A percentile compares a stretch with the other conserved stretches of the same genome.
Evolutionary conservation across 2,888 invertebrate genomes (phyloP).

Genomic region (Elmis aenea): DNA sequence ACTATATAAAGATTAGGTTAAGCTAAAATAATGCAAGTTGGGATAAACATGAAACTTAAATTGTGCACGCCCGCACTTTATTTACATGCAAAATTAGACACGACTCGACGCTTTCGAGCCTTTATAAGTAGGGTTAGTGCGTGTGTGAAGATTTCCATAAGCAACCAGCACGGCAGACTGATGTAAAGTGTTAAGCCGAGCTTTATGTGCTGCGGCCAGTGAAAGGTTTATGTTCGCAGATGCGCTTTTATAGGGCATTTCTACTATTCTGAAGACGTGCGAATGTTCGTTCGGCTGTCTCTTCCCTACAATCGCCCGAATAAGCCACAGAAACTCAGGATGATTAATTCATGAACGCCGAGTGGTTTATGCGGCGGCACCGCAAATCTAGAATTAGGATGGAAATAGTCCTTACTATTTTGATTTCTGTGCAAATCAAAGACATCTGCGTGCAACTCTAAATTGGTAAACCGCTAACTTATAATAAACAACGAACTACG

Average conservation of each 20-base stretch:
- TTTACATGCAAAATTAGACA: conserved; percentile 18
- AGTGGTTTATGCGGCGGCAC: conserved; percentile 43
- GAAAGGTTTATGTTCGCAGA: conserved; percentile 25
- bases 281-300: conserved; percentile 20
- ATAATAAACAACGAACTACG: too few relatives aligned
- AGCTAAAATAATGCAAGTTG: conserved; percentile 18
- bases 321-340: conserved; percentile 43
- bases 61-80: conserved; percentile 13
- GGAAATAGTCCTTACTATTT: conserved; percentile 39
- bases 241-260: conserved; percentile 19
- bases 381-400: conserved; percentile 45
- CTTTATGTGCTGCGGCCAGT: conserved; percentile 24
- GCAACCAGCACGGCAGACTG: too few relatives aligned
- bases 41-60: conserved; percentile 20
- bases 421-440: conserved; percentile 25
- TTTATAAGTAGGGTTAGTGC: conserved; percentile 9
- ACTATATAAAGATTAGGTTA: conserved; percentile 17
- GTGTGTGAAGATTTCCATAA: conserved; percentile 9
- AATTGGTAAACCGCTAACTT: too few relatives aligned
- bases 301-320: conserved; percentile 27
- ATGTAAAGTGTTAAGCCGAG: conserved; percentile 22
- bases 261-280: conserved; percentile 20
- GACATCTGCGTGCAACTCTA: conserved; percentile 17
- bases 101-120: conserved; percentile 12
- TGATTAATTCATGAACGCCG: conserved; percentile 45